A percentile compares a stretch with the other conserved stretches of the same genome.
Evolutionary conservation across 1,140 invertebrate genomes (phyloP).

Genomic region (Brachionus manjavacas): DNA sequence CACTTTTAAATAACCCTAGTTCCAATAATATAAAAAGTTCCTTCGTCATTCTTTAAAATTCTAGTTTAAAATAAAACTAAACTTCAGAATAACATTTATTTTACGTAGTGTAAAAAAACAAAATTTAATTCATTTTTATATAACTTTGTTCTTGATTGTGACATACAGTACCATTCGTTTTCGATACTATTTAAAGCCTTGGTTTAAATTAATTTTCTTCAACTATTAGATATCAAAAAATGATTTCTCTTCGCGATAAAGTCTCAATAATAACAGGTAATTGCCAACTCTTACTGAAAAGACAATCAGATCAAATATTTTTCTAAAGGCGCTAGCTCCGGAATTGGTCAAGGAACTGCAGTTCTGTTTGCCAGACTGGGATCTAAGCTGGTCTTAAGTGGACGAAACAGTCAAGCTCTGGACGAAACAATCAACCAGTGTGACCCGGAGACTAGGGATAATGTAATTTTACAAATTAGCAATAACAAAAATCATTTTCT

Average conservation of each 20-base stretch:
- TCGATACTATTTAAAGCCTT: neutral
- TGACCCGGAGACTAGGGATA: slow-evolving; percentile 49
- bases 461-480: neutral
- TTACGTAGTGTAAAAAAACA: neutral
- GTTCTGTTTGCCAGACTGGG: slow-evolving; percentile 69
- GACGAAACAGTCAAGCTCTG: slow-evolving; percentile 68
- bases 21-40: neutral
- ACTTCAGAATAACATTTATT: neutral
- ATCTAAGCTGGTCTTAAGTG: slow-evolving; percentile 67
- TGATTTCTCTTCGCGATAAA: slow-evolving; percentile 18
- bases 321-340: slow-evolving; percentile 68
- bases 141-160: neutral
- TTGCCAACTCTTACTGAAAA: neutral
- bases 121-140: neutral
- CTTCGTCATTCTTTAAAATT: neutral
- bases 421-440: slow-evolving; percentile 65
- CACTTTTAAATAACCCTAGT: neutral
- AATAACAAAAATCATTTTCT: neutral
- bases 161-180: neutral
- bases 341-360: slow-evolving; percentile 76
- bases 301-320: neutral
- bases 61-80: neutral
- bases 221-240: neutral
- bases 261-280: slow-evolving; percentile 32
- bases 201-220: neutral